Evolutionary conservation across 1,140 invertebrate species (phyloP).

Genomic region (Sminthurinus signatus): DNA sequence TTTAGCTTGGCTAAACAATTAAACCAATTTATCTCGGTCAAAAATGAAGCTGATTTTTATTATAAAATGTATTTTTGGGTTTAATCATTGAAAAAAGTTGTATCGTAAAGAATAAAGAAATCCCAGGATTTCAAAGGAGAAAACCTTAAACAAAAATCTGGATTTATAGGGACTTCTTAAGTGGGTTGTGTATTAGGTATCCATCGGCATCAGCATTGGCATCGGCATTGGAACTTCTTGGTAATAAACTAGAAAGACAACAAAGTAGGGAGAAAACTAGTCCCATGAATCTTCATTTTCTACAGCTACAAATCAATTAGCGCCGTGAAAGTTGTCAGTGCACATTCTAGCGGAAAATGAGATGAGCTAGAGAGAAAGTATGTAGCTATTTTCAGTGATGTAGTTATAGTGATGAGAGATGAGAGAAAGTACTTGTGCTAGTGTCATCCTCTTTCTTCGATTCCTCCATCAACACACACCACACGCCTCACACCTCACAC

Average conservation of each 20-base stretch:
- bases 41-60: too few species aligned
- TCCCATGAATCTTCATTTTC: background rate
- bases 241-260: background rate
- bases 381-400: too few species aligned
- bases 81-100: too few species aligned
- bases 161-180: background rate
- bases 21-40: too few species aligned
- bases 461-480: background rate
- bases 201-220: too few species aligned
- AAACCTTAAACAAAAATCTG: background rate
- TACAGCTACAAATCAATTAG: background rate
- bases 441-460: background rate
- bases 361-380: too few species aligned
- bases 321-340: background rate
- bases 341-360: too few species aligned
- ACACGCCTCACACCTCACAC: background rate
- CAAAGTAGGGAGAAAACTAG: background rate
- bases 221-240: too few species aligned
- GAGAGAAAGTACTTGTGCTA: background rate
- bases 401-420: background rate
- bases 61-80: too few species aligned
- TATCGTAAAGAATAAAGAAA: background rate
- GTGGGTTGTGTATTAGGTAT: too few species aligned
- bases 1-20: too few species aligned
- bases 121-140: background rate